Base-by-base conservation (phyloP, 2,797 vertebrate genomes). In the Coregonus sp. region DNA sequence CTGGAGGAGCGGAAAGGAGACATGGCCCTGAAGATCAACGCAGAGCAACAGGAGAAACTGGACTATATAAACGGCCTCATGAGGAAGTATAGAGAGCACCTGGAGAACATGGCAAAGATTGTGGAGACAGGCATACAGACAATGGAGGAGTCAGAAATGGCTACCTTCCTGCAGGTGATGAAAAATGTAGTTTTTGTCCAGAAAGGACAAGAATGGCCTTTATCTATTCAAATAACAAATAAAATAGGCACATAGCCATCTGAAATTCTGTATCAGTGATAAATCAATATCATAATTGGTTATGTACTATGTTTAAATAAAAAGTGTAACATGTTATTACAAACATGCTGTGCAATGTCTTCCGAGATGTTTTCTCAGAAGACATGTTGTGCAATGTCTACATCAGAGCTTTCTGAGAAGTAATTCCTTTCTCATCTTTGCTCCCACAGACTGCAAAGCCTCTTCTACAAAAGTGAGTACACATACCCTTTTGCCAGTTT, bases 101-200 rank as follows among this genome's bases (percentile, higher is more conserved):
- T 97, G 92, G 97, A 98, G 78, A 91, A 84, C 0, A 90, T 95
- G 1, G 94, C 96, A 78, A 96, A 97, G 89, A 88, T 97, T 74
- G 94, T 99, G 66, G 96, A 99, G 89, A 96, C 94, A 5, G 96
- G 96, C 87, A 97, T 98, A 82, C 96, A 97, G 88, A 96, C 94
- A 72, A 95, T 99, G 96, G 98, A 99, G 72, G 95, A 97, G 83
- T 93, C 96, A 0, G 97, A 99, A 92, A 98, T 99, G 96, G 96
- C 97, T 0, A 84, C 96, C 76, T 99, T 99, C 92, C 89, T 99
- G 66, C 98, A 99, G 96, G 98, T 98, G 88, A 93, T 93, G 87
- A 92, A 15, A 56, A 47, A 18, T 6, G 9, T 11, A 0, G 1
- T 40, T 7, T 40, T 40, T 66, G 33, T 66, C 50, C 51, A 5